Conservation (phyloP, 1,140 invertebrate species). For the Manduca sexta region DNA sequence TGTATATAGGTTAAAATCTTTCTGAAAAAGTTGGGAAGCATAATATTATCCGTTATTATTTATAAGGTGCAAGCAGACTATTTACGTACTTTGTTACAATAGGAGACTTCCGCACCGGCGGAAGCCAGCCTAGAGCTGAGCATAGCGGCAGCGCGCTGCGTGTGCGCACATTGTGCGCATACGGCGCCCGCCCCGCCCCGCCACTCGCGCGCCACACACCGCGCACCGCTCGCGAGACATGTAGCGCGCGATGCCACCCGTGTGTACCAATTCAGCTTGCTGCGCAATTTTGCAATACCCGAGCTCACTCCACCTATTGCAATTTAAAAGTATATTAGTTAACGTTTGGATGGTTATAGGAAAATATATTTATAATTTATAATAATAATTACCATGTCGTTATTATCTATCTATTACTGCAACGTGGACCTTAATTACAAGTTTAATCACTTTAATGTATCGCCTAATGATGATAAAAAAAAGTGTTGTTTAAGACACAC, state of each 20-base stretch:
- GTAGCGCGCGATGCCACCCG: constrained; percentile 50
- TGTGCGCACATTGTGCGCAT: background rate
- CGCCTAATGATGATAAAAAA: too few species aligned
- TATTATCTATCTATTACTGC: too few species aligned
- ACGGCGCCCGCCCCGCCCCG: constrained; percentile 10
- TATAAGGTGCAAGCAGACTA: background rate
- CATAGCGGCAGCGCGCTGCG: constrained; percentile 10
- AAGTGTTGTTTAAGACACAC: too few species aligned
- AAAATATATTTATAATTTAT: too few species aligned
- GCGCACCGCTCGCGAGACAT: constrained; percentile 46
- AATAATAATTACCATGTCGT: too few species aligned
- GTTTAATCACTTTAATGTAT: too few species aligned
- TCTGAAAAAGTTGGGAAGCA: too few species aligned
- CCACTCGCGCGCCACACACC: constrained; percentile 31
- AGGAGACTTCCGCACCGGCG: constrained; percentile 5
- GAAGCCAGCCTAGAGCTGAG: constrained; percentile 8
- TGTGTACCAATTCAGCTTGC: background rate
- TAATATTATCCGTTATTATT: background rate
- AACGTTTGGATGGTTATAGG: too few species aligned
- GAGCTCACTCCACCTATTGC: constrained; percentile 25
- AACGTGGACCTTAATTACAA: too few species aligned
- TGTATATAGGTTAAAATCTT: too few species aligned
- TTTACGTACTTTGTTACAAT: constrained; percentile 20
- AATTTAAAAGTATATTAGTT: too few species aligned
- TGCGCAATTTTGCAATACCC: constrained; percentile 12